Conservation (phyloP, 2,888 invertebrate genomes). For the Synergus umbraculus region DNA sequence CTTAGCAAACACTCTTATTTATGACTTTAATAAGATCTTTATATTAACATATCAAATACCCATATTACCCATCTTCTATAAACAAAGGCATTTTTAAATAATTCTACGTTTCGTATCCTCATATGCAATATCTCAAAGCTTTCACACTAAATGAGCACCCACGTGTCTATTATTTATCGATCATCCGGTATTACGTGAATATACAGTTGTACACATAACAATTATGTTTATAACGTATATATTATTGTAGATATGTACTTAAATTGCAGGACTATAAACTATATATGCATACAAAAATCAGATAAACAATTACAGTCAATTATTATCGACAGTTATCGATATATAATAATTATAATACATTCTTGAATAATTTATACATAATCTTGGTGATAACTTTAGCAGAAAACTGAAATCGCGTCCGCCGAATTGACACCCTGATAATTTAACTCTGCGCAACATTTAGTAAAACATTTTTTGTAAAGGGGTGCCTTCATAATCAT, state of each 20-base stretch:
- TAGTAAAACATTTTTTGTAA: too few species aligned
- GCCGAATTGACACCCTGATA: too few species aligned
- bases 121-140: slow-evolving; percentile 15
- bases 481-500: background rate
- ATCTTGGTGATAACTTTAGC: too few species aligned
- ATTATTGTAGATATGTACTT: background rate
- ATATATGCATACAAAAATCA: too few species aligned
- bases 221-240: slow-evolving; percentile 1
- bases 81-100: slow-evolving; percentile 12
- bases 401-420: too few species aligned
- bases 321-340: too few species aligned
- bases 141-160: slow-evolving; percentile 19
- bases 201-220: background rate
- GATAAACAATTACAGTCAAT: too few species aligned
- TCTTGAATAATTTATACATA: too few species aligned
- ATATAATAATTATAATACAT: too few species aligned
- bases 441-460: too few species aligned
- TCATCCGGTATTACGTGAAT: slow-evolving; percentile 7
- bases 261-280: background rate
- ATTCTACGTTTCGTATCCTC: slow-evolving; percentile 27
- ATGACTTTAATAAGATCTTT: background rate
- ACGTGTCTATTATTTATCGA: slow-evolving; percentile 18
- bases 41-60: slow-evolving; percentile 4
- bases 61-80: background rate
- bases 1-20: background rate